These are phyloP conservation scores for Acromyrmex echinatior DNA, from an alignment of 1,140 invertebrate genomes.

Conservation along the genomic window DNA sequence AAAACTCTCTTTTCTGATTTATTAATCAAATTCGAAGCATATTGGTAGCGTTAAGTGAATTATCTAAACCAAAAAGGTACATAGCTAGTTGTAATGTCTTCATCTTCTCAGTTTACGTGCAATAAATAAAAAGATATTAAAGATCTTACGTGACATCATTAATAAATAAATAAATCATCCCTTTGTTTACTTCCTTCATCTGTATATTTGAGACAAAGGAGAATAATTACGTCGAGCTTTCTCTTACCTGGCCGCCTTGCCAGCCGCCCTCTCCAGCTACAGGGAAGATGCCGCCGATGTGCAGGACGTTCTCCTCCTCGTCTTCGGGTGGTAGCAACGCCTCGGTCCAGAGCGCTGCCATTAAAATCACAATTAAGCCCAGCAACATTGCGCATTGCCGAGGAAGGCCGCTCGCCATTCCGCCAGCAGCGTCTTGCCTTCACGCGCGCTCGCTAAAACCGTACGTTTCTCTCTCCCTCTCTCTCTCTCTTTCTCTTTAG, in stretches of 20 bases:
- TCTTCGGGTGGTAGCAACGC: slow-evolving; percentile 77
- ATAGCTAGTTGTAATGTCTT: background rate
- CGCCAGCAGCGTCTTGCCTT: slow-evolving; percentile 32
- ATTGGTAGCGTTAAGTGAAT: too few species aligned
- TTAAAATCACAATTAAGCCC: slow-evolving; percentile 72
- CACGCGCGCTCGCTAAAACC: slow-evolving; percentile 8
- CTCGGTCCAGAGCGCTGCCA: slow-evolving; percentile 68
- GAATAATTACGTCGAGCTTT: slow-evolving; percentile 10
- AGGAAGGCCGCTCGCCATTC: slow-evolving; percentile 29
- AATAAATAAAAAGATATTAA: background rate
- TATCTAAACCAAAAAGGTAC: too few species aligned
- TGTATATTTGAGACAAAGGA: background rate
- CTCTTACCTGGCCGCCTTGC: slow-evolving; percentile 94
- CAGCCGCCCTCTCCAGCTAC: slow-evolving; percentile 98
- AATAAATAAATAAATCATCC: background rate
- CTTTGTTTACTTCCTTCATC: background rate
- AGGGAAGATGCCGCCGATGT: slow-evolving; percentile 99
- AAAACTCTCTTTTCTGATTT: too few species aligned
- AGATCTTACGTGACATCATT: background rate
- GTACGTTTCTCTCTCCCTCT: slow-evolving; percentile 5
- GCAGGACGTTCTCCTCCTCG: slow-evolving; percentile 91
- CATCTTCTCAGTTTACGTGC: background rate
- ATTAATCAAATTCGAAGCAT: too few species aligned
- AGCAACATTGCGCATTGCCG: slow-evolving; percentile 72
- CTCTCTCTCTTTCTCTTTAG: background rate